Base-by-base conservation (phyloP, 1,140 invertebrate genomes). In the Platyura marginata region DNA sequence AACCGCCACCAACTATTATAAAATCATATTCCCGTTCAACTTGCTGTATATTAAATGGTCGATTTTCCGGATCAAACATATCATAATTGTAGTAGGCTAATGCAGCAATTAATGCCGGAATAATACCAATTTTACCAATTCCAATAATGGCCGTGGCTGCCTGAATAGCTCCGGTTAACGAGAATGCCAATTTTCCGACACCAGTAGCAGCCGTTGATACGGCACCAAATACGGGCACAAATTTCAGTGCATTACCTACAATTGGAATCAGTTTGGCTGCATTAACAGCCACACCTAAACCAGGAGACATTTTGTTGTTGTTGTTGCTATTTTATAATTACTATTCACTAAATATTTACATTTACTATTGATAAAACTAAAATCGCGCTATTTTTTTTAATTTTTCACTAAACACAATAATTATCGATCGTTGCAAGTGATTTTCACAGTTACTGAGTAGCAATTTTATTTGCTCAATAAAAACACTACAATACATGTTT, bases 31-130 rank as follows among this genome's bases (percentile, higher is more conserved):
- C 74, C 5, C 68, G 56, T 8, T 70, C 62, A 0, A 83, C 57
- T 19, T 71, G 60, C 36, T 67, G 69, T 34, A 75, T 72, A 52
- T 74, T 73, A 20, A 83, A 77, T 0, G 82, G 80, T 41, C 80
- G 68, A 52, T 77, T 83, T 59, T 90, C 85, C 0, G 85, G 85
- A 56, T 90, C 86, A 50, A 86, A 77, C 2, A 83, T 62, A 47
- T 88, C 82, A 55, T 89, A 90, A 59, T 86, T 77, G 58, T 81
- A 87, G 52, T 87, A 90, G 0, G 81, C 78, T 34, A 91, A 63
- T 1, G 80, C 71, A 0, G 76, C 81, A 38, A 91, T 62, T 44
- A 90, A 69, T 20, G 77, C 69, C 0, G 87, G 86, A 20, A 90
- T 62, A 47, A 88, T 74, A 18, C 79, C 69, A 1, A 86, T 55